Conservation (phyloP, 2,888 invertebrate species). For the Troides oblongomaculatus region DNA sequence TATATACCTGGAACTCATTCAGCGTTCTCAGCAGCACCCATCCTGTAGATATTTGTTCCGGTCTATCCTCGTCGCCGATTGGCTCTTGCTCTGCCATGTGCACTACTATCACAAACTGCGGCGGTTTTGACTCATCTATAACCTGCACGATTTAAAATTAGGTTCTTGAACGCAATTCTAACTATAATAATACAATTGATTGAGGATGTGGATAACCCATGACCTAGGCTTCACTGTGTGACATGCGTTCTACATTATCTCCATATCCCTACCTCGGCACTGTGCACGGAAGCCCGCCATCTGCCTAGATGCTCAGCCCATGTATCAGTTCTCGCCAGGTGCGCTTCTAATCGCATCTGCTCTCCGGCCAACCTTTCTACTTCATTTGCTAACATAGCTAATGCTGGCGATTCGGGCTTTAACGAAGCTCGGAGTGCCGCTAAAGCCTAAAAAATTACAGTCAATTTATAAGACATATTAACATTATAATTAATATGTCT, state of each 20-base stretch:
- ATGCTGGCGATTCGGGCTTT: conserved; percentile 90
- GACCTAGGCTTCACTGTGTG: too few species aligned
- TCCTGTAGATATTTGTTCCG: conserved; percentile 73
- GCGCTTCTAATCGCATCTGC: conserved; percentile 89
- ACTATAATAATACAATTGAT: neutral
- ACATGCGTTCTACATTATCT: too few species aligned
- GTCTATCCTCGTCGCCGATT: conserved; percentile 71
- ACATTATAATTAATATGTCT: neutral
- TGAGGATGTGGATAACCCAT: too few species aligned
- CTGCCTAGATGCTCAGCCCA: conserved; percentile 94
- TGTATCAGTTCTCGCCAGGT: conserved; percentile 90
- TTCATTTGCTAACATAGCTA: conserved; percentile 89
- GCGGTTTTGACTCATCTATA: conserved; percentile 82
- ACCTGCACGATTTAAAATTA: conserved; percentile 56
- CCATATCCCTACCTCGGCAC: conserved; percentile 82
- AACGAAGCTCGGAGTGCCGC: conserved; percentile 90
- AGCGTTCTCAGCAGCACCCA: conserved; percentile 78
- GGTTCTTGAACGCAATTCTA: neutral
- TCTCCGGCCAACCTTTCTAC: conserved; percentile 91
- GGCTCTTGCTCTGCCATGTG: conserved; percentile 84
- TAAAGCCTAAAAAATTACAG: conserved; percentile 77
- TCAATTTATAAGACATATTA: neutral
- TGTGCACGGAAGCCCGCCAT: conserved; percentile 92
- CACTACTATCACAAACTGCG: conserved; percentile 89
- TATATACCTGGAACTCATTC: conserved; percentile 80